A percentile compares a stretch with the other conserved stretches of the same genome.
phyloP scores from a whole-genome alignment of 1,140 invertebrate genomes.

The Sarcophaga bullata region DNA sequence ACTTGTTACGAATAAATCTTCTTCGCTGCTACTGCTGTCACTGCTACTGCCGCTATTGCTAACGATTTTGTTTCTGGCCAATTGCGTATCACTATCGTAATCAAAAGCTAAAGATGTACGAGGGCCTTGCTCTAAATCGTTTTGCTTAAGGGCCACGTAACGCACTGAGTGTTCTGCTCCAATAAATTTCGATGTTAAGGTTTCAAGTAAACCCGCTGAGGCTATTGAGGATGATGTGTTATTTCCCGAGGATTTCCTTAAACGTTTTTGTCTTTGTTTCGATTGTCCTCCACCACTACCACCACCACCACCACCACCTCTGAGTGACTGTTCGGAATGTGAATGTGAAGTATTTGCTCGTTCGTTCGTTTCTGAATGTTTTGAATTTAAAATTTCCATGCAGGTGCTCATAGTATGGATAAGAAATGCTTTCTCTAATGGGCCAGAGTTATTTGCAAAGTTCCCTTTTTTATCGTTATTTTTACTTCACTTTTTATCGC shows the following conservation, averaged over 20 bases:
- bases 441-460: neutral
- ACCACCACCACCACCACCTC: neutral
- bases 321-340: neutral
- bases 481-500: too few relatives aligned
- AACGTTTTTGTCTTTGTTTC: neutral
- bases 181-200: neutral
- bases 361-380: neutral
- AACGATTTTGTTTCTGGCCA: neutral
- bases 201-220: neutral
- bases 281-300: neutral
- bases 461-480: too few relatives aligned
- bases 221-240: neutral
- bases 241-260: neutral
- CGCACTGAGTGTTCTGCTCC: neutral
- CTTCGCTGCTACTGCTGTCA: constrained; percentile 21
- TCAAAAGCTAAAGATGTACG: neutral
- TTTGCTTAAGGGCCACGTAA: constrained; percentile 39
- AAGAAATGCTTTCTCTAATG: neutral
- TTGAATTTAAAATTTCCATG: constrained; percentile 51
- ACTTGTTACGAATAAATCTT: constrained; percentile 37
- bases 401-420: constrained; percentile 52
- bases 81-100: neutral
- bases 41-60: constrained; percentile 29
- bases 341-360: neutral
- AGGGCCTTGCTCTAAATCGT: constrained; percentile 14